These are phyloP conservation scores for Solenodon paradoxus DNA, from an alignment of 2,113 vertebrate species.

Conservation along the genomic window DNA sequence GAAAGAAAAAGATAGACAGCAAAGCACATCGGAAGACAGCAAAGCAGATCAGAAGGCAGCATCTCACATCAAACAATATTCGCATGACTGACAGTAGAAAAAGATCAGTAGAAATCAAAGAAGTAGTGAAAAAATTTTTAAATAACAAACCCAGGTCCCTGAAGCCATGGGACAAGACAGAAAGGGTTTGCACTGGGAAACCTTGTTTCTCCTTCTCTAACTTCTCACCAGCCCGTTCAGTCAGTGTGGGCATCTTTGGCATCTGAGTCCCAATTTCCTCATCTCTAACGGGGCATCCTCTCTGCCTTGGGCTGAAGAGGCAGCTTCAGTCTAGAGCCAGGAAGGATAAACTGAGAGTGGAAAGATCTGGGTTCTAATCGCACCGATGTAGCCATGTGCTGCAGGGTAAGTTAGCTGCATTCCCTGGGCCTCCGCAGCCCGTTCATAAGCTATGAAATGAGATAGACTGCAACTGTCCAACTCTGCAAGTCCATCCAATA, in stretches of 20 bases:
- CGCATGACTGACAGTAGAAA: neutral
- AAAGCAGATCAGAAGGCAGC: neutral
- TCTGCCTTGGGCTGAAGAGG: neutral
- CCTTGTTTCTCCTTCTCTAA: neutral
- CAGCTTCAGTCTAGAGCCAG: neutral
- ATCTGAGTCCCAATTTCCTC: neutral
- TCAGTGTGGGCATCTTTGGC: neutral
- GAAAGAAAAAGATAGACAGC: conserved; percentile 42
- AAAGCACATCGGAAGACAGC: neutral
- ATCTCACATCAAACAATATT: neutral
- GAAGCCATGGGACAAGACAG: neutral
- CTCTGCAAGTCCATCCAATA: neutral
- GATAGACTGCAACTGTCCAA: neutral
- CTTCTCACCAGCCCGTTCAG: neutral
- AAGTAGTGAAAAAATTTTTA: neutral
- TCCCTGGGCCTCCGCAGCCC: neutral
- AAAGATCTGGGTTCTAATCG: neutral
- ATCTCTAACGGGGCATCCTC: neutral
- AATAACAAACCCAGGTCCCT: neutral
- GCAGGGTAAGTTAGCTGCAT: neutral
- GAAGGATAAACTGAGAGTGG: neutral
- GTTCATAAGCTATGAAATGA: neutral
- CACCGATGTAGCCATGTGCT: neutral
- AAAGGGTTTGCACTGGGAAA: neutral
- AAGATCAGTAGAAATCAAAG: conserved; percentile 48